Evolutionary conservation across 2,797 vertebrate genomes (phyloP), one percentile per base, ranked within the genome.

Genomic region (Potorous gilbertii): DNA sequence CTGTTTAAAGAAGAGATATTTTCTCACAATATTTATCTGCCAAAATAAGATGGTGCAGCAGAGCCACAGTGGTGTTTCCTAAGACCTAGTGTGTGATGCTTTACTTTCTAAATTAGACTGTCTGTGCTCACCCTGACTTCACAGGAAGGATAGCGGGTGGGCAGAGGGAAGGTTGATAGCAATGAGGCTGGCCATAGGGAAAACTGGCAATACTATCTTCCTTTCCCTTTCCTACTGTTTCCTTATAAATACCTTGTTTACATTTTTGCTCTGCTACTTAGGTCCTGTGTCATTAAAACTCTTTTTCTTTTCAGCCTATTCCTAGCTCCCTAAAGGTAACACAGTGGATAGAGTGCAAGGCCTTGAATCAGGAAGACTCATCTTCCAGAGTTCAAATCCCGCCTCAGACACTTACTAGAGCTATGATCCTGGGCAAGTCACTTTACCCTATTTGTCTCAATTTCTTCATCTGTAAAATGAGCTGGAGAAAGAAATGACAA

Each of bases 1-100:
- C 27, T 54, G n/a, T 92, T 90, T 91, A 94, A 56, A 57, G 34
- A 55, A 92, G 92, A 96, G 94, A 52, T 40, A 92, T 50, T 92
- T 91, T 13, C 9, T 94, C 29, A 29, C 8, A 54, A 34, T 94
- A 89, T 93, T 92, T 94, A 92, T 87, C 94, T 91, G 40, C 50
- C 46, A 5, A 66, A 91, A 81, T 81, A 56, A 62, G 5, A 4
- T 54, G 89, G 16, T 95, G 91, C 96, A 91, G 46, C 54, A 95
- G 81, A 93, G 55, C 50, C 31, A 52, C 18, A 27, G 31, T 12
- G 46, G 10, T 52, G 34, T 90, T 55, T 92, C 50, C 74, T 54
- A 40, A 10, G 29, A 10, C 74, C 92, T 90, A 21, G 93, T 46
- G 92, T 62, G 93, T 56, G 54, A 31, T 5, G 16, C 27, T 18